Evolutionary conservation across 2,113 vertebrate species (phyloP).

Genomic region (Pan paniscus): DNA sequence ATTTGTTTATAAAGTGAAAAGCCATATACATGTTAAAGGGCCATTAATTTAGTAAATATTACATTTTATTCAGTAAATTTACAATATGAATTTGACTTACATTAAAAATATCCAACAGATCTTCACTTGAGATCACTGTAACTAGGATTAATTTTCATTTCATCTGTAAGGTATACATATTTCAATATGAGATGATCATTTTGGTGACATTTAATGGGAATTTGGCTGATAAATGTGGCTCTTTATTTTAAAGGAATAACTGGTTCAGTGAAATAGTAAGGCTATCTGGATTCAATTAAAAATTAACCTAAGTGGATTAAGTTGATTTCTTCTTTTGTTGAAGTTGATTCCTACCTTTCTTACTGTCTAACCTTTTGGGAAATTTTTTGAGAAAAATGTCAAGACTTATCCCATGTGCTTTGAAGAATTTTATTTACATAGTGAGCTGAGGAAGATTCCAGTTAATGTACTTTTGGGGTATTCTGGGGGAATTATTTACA

Average conservation of each 20-base stretch:
- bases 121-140: constrained; percentile 9
- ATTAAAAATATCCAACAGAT: constrained; percentile 1
- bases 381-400: background rate
- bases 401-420: background rate
- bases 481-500: background rate
- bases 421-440: background rate
- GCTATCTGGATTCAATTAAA: constrained; percentile 56
- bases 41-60: background rate
- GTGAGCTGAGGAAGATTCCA: background rate
- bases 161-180: background rate
- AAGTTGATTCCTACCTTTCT: background rate
- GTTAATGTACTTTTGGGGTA: background rate
- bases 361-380: background rate
- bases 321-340: constrained; percentile 29
- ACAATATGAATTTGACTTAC: constrained; percentile 19
- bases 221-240: constrained; percentile 41
- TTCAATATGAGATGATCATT: constrained; percentile 42
- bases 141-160: constrained; percentile 36
- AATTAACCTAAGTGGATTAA: constrained; percentile 35
- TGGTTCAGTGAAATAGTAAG: constrained; percentile 19
- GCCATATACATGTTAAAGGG: background rate
- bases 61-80: background rate
- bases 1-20: constrained; percentile 10
- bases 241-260: constrained; percentile 13
- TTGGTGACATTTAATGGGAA: constrained; percentile 52